Conservation (phyloP, 1,140 invertebrate genomes). For the Hyphantria cunea region DNA sequence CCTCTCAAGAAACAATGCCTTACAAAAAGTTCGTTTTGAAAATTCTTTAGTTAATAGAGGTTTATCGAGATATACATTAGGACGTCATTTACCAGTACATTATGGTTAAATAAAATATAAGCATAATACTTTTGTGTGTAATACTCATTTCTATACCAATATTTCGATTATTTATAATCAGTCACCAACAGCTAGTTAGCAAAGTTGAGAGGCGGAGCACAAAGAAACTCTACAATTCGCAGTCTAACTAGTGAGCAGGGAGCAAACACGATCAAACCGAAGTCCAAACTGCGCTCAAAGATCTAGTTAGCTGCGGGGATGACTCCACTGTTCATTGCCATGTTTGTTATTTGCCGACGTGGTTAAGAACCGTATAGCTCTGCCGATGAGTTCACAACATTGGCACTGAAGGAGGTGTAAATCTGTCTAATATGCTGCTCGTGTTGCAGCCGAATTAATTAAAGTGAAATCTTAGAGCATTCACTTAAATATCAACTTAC, state of each 20-base stretch:
- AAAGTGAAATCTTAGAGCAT: conserved; percentile 13
- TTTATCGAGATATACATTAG: too few relatives aligned
- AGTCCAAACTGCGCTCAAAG: conserved; percentile 71
- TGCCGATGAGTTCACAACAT: conserved; percentile 24
- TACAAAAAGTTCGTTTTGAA: too few relatives aligned
- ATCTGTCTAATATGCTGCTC: conserved; percentile 7
- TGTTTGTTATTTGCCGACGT: conserved; percentile 45
- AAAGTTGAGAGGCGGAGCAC: conserved; percentile 69
- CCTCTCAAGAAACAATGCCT: too few relatives aligned
- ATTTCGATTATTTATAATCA: conserved; percentile 39
- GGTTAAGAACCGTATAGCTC: conserved; percentile 33
- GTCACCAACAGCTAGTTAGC: conserved; percentile 72
- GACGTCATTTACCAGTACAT: too few relatives aligned
- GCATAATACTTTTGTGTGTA: neutral
- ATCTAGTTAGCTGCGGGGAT: conserved; percentile 71
- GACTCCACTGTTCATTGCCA: conserved; percentile 50
- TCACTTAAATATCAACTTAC: neutral
- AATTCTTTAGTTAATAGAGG: too few relatives aligned
- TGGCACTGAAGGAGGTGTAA: conserved; percentile 23
- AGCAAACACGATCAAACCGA: conserved; percentile 70
- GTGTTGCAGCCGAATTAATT: conserved; percentile 7
- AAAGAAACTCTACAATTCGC: conserved; percentile 70
- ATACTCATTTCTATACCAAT: conserved; percentile 31
- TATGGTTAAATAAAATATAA: neutral
- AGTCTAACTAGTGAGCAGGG: conserved; percentile 67